These are phyloP conservation scores for Tricholaema leucomelas DNA, from an alignment of 2,113 vertebrate genomes.

Conservation along the genomic window DNA sequence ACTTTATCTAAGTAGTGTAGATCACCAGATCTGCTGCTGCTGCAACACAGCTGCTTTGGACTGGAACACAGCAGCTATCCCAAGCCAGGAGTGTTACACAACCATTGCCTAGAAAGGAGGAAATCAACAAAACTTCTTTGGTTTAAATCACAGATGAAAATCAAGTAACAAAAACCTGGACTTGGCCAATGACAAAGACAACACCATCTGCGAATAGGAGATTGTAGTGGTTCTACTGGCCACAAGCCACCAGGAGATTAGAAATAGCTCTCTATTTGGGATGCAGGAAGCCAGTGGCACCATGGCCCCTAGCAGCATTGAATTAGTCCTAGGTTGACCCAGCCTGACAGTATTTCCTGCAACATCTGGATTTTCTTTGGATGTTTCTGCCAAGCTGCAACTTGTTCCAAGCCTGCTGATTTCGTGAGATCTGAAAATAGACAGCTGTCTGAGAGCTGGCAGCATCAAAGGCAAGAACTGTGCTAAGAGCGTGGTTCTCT, in stretches of 20 bases:
- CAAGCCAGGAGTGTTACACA: slow-evolving; percentile 27
- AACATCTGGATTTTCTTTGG: slow-evolving; percentile 49
- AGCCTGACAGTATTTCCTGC: slow-evolving; percentile 18
- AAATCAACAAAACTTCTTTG: neutral
- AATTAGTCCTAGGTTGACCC: neutral
- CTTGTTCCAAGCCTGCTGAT: slow-evolving; percentile 33
- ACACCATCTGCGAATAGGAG: neutral
- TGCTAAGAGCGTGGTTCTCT: neutral
- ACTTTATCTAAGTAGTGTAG: neutral
- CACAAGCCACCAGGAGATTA: neutral
- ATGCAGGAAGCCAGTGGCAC: neutral
- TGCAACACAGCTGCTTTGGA: slow-evolving; percentile 54
- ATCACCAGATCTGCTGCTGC: neutral
- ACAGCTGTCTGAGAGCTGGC: neutral
- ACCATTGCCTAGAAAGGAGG: neutral
- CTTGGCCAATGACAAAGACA: neutral
- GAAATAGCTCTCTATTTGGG: neutral
- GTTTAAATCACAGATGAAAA: neutral
- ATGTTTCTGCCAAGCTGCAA: neutral
- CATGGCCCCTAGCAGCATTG: neutral
- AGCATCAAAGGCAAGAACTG: neutral
- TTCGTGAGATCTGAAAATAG: neutral
- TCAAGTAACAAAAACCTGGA: neutral
- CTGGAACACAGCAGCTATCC: neutral
- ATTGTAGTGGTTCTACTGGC: neutral